Conservation (phyloP, 2,797 vertebrate species). For the Tragelaphus oryx region DNA sequence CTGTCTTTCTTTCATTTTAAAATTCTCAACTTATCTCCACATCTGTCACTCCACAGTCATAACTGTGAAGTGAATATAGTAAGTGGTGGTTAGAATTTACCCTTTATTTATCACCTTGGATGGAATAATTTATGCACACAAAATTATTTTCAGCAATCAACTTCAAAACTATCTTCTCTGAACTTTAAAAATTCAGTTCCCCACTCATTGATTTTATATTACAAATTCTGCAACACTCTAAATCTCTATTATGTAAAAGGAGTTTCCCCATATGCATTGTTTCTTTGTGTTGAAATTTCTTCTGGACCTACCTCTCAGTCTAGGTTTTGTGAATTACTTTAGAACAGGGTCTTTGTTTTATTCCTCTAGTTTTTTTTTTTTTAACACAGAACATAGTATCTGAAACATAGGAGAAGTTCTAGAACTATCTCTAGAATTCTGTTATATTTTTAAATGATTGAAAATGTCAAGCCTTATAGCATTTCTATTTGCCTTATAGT, state of each 20-base stretch:
- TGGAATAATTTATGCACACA: not conserved
- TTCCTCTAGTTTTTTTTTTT: not conserved
- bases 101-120: not conserved
- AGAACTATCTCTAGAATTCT: not conserved
- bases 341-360: not conserved
- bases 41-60: not conserved
- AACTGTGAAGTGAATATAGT: not conserved
- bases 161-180: not conserved
- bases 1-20: not conserved
- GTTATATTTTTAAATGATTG: not conserved
- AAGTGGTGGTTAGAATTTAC: not conserved
- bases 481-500: not conserved
- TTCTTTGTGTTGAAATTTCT: conserved; percentile 25
- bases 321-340: not conserved
- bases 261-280: not conserved
- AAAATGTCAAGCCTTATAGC: not conserved
- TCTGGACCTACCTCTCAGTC: not conserved
- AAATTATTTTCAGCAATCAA: not conserved
- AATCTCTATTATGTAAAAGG: not conserved
- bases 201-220: not conserved
- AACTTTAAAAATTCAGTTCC: not conserved
- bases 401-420: not conserved
- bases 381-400: not conserved
- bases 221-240: not conserved
- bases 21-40: not conserved